Evolutionary conservation across 2,888 invertebrate species (phyloP).

Genomic region (Apamea sordens): DNA sequence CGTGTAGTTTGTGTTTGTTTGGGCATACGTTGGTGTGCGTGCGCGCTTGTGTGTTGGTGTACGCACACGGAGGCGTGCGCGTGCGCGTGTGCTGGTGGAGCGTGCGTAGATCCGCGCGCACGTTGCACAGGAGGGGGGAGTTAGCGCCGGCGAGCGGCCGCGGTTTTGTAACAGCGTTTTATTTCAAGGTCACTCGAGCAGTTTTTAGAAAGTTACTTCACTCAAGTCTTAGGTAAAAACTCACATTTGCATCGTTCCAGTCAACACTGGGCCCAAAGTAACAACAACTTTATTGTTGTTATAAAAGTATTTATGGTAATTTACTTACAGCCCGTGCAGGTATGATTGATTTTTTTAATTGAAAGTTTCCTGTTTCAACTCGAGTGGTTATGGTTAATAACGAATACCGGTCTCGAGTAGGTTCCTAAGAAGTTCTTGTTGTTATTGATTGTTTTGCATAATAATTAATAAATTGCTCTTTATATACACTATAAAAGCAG

Average conservation of each 20-base stretch:
- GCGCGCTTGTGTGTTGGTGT: conserved; percentile 71
- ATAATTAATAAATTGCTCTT: conserved; percentile 67
- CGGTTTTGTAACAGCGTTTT: conserved; percentile 90
- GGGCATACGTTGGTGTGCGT: conserved; percentile 70
- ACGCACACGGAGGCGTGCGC: conserved; percentile 73
- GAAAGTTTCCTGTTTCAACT: conserved; percentile 65
- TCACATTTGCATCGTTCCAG: conserved; percentile 71
- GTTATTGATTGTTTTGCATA: conserved; percentile 73
- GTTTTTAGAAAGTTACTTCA: conserved; percentile 90
- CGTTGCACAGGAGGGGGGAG: conserved; percentile 80
- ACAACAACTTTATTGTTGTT: conserved; percentile 48
- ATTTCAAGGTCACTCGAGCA: conserved; percentile 90
- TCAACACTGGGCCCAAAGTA: conserved; percentile 39
- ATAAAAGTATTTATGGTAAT: conserved; percentile 51
- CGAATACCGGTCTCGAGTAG: conserved; percentile 63
- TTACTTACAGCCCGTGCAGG: background rate
- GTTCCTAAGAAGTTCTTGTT: conserved; percentile 68
- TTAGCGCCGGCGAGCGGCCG: conserved; percentile 86
- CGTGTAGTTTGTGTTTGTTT: conserved; percentile 69
- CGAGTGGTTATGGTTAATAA: conserved; percentile 60
- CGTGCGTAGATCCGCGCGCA: conserved; percentile 81
- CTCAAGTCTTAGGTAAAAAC: conserved; percentile 82
- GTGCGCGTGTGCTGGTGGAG: conserved; percentile 77
- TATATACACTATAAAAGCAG: conserved; percentile 39
- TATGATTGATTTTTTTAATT: conserved; percentile 57